Conservation (phyloP, 1,140 invertebrate genomes). For the Aporrectodea caliginosa region DNA sequence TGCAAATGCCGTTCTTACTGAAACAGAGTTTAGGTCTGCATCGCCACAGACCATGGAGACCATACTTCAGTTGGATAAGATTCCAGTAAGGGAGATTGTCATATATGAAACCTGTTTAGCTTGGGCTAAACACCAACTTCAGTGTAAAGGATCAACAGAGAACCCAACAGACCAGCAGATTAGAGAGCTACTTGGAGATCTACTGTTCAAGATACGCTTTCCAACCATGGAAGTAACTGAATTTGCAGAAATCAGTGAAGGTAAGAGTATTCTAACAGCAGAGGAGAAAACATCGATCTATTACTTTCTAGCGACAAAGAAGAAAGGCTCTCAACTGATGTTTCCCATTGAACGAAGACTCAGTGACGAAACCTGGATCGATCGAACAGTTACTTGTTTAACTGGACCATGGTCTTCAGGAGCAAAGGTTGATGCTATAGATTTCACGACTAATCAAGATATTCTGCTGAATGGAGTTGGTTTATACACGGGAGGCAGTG, state of each 20-base stretch:
- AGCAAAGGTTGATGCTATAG: neutral
- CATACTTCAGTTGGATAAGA: neutral
- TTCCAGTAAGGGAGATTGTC: neutral
- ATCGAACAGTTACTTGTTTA: neutral
- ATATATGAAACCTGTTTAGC: neutral
- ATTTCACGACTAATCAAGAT: neutral
- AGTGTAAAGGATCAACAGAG: neutral
- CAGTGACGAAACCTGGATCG: neutral
- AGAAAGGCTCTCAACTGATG: neutral
- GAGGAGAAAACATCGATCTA: slow-evolving; percentile 14
- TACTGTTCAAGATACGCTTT: slow-evolving; percentile 19
- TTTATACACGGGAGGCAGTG: neutral
- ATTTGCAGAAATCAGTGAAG: slow-evolving; percentile 4
- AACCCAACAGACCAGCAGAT: neutral
- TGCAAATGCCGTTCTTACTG: neutral
- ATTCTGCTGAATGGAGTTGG: neutral
- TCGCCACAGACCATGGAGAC: neutral
- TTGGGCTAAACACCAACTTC: slow-evolving; percentile 13
- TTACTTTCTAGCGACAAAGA: neutral
- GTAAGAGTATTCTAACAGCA: neutral
- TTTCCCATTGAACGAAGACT: neutral
- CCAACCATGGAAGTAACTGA: slow-evolving; percentile 16
- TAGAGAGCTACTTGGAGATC: neutral
- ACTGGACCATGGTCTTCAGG: neutral
- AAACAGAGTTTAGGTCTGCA: neutral